phyloP scores from a whole-genome alignment of 2,113 vertebrate genomes.

The Gobiocypris rarus region DNA sequence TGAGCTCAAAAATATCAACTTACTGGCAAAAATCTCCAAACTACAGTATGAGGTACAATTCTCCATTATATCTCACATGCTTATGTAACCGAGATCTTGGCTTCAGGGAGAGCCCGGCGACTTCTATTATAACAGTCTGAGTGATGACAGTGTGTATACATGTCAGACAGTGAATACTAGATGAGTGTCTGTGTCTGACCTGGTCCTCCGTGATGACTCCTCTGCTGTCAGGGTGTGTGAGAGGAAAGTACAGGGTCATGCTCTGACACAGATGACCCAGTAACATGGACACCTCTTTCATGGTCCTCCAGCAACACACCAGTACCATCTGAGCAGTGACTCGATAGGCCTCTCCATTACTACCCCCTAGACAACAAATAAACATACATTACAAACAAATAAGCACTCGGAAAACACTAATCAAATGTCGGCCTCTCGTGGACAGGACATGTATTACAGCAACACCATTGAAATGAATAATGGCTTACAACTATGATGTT shows the following conservation, averaged over 20 bases:
- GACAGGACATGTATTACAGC: conserved; percentile 68
- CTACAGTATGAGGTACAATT: conserved; percentile 36
- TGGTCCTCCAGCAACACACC: conserved; percentile 96
- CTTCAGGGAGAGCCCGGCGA: background rate
- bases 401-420: background rate
- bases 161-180: background rate
- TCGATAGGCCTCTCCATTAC: conserved; percentile 74
- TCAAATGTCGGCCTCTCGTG: conserved; percentile 67
- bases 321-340: conserved; percentile 96
- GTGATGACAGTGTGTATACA: background rate
- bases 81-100: conserved; percentile 31
- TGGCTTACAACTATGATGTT: background rate
- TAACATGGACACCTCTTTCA: conserved; percentile 95
- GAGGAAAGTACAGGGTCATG: conserved; percentile 72
- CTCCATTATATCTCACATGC: conserved; percentile 35
- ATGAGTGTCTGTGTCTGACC: conserved; percentile 72
- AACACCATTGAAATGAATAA: conserved; percentile 28
- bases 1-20: conserved; percentile 36
- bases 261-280: conserved; percentile 89
- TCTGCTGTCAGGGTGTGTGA: conserved; percentile 52
- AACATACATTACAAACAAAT: background rate
- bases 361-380: conserved; percentile 59
- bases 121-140: background rate
- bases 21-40: conserved; percentile 32
- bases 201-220: conserved; percentile 85